phyloP scores from a whole-genome alignment of 2,888 invertebrate species.

The Tholera decimalis region DNA sequence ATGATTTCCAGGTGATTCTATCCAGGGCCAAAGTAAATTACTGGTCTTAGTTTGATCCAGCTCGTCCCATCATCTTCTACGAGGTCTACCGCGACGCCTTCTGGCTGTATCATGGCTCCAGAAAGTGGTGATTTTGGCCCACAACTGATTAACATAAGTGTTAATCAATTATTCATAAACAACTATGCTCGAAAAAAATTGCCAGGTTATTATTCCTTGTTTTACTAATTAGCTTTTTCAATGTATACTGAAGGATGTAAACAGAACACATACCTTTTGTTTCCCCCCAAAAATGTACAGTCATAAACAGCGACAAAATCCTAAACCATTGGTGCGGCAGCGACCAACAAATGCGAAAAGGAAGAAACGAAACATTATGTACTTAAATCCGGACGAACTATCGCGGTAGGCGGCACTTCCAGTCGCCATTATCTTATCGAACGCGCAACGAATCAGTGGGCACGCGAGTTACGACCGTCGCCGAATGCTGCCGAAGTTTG shows the following conservation, averaged over 20 bases:
- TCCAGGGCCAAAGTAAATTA: too few species aligned
- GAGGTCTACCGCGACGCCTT: too few species aligned
- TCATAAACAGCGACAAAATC: conserved; percentile 11
- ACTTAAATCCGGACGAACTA: conserved; percentile 66
- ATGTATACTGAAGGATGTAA: neutral
- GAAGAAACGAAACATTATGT: conserved; percentile 61
- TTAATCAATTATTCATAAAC: too few species aligned
- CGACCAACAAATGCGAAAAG: conserved; percentile 51
- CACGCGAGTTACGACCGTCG: conserved; percentile 83
- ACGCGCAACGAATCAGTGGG: conserved; percentile 85
- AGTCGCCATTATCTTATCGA: conserved; percentile 83
- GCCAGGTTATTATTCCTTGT: neutral
- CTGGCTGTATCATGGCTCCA: too few species aligned
- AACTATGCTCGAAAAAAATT: too few species aligned
- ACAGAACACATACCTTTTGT: neutral
- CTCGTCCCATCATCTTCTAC: too few species aligned
- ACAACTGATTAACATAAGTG: too few species aligned
- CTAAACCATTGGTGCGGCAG: conserved; percentile 33
- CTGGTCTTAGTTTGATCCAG: too few species aligned
- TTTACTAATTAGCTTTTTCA: neutral
- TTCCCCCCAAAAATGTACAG: neutral
- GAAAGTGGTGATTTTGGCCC: too few species aligned
- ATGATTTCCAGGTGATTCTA: too few species aligned
- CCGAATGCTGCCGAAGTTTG: conserved; percentile 73
- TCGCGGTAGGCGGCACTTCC: conserved; percentile 67